phyloP scores from a whole-genome alignment of 2,113 vertebrate species.

The Calonectris borealis region DNA sequence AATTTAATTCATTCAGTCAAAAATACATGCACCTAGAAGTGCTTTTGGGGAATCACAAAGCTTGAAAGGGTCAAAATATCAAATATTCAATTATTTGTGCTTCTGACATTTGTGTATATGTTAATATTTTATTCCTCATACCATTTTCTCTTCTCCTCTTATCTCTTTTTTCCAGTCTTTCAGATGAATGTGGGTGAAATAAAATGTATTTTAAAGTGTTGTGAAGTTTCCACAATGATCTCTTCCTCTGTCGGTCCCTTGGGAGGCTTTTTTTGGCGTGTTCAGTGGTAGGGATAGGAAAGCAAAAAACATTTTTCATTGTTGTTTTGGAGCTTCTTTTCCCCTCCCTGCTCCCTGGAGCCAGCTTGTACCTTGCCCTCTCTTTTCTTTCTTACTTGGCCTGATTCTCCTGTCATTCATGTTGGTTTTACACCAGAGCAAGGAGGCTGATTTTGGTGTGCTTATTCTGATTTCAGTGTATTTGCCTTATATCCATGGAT shows the following conservation, averaged over 20 bases:
- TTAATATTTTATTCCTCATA: constrained; percentile 1
- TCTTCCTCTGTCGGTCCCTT: background rate
- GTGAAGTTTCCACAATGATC: background rate
- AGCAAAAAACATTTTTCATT: background rate
- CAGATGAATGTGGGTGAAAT: background rate
- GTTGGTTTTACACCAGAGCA: background rate
- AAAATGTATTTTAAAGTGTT: background rate
- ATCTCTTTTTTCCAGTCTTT: background rate
- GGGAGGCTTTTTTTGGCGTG: background rate
- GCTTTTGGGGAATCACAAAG: background rate
- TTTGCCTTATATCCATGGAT: background rate
- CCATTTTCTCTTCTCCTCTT: background rate
- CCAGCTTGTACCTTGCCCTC: background rate
- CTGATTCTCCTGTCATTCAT: background rate
- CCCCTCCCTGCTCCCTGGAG: background rate
- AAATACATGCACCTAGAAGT: background rate
- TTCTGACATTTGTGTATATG: background rate
- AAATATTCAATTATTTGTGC: constrained; percentile 11
- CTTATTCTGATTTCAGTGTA: background rate
- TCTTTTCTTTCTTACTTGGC: background rate
- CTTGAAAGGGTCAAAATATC: background rate
- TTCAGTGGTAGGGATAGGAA: background rate
- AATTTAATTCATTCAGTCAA: background rate
- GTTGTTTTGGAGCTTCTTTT: background rate
- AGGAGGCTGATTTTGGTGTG: background rate